Evolutionary conservation across 2,113 vertebrate genomes (phyloP), one percentile per base, ranked within the genome.

Genomic region (Pelusios castaneus): DNA sequence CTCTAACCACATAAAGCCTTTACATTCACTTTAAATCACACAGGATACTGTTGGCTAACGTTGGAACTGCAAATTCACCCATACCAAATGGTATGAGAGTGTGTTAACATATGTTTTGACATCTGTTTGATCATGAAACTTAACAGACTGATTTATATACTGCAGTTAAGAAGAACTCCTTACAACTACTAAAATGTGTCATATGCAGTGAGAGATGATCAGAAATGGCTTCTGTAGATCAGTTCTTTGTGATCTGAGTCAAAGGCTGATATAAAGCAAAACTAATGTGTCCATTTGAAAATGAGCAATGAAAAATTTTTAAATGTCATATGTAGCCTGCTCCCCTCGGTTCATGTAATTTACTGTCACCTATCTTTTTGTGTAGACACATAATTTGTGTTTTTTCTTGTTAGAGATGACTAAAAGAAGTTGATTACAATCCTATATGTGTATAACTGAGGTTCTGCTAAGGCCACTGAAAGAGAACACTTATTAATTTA

Each of bases 61-160:
- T 43, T 82, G 41, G 93, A 76, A 56, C 41, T 38, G 21, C n/a
- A 73, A 73, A 43, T 84, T 4, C 22, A 82, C 67, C 25, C 56
- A 6, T 73, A 41, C n/a, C 67, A 73, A 73, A 73, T 73, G 70
- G 29, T 76, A 80, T 88, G 27, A 8, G 10, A 67, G 38, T 90
- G 70, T 83, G 56, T 96, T 91, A 89, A 56, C 89, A 31, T 6
- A 7, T 43, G 6, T 86, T 89, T 95, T 93, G 76, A 82, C 54
- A 94, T 78, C 58, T 88, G 54, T 67, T 89, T 78, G 87, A 34
- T 80, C 77, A 86, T 95, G 87, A 91, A 76, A 85, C 93, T 58
- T 89, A 93, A 58, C 27, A 25, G 49, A 54, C 14, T 92, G 89
- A 89, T 95, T 95, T 89, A 51, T 51, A 13, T 47, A 54, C 45